A percentile compares a stretch with the other conserved stretches of the same genome.
Evolutionary conservation across 1,140 invertebrate genomes (phyloP).

Genomic region (Drosophila melanogaster): Release_6_plus_ISO1_MT NC_004354.4:21213501-21214000

Average conservation of each 20-base stretch:
- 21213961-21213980: constrained; percentile 14
- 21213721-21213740: constrained; percentile 37
- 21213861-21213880: constrained; percentile 83
- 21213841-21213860: constrained; percentile 80
- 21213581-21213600: constrained; percentile 83
- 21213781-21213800: constrained; percentile 47
- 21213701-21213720: constrained; percentile 12
- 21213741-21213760: constrained; percentile 59
- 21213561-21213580: constrained; percentile 75
- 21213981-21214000: constrained; percentile 16
- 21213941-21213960: not conserved
- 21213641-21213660: not conserved
- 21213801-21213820: constrained; percentile 6
- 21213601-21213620: constrained; percentile 78
- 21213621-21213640: constrained; percentile 34
- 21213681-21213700: not conserved
- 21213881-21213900: constrained; percentile 59
- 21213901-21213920: not conserved
- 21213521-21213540: constrained; percentile 37
- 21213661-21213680: too few species aligned
- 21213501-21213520: constrained; percentile 28
- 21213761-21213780: constrained; percentile 57
- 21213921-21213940: not conserved
- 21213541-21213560: constrained; percentile 71
- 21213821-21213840: constrained; percentile 26